phyloP scores from a whole-genome alignment of 2,888 invertebrate species.

The Scaptodrosophila latifasciaeformis region DNA sequence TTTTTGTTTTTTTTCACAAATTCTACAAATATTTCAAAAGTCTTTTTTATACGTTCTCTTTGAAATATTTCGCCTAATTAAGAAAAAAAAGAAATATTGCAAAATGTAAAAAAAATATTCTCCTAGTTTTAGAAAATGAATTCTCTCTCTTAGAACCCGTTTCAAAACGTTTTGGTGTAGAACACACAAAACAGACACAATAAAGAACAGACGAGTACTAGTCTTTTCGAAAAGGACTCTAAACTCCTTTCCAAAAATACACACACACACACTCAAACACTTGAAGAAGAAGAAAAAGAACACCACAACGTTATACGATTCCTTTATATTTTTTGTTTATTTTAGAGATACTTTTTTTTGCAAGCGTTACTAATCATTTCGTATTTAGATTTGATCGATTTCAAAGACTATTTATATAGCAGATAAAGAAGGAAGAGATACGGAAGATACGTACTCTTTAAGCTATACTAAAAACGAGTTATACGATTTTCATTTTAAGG shows the following conservation, averaged over 20 bases:
- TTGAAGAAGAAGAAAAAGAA: conserved; percentile 4
- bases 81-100: conserved; percentile 11
- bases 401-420: conserved; percentile 35
- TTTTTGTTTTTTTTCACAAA: no score
- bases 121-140: conserved; percentile 37
- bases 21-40: no score
- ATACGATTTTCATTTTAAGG: conserved; percentile 40
- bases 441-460: neutral
- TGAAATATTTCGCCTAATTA: no score
- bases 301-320: conserved; percentile 61
- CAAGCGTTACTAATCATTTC: conserved; percentile 19
- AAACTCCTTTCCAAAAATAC: conserved; percentile 63
- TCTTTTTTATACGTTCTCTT: no score
- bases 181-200: conserved; percentile 16
- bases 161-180: conserved; percentile 41
- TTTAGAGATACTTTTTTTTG: conserved; percentile 8
- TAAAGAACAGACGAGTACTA: conserved; percentile 48
- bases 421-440: neutral
- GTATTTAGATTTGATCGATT: conserved; percentile 36
- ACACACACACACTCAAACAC: conserved; percentile 44
- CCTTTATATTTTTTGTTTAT: conserved; percentile 57
- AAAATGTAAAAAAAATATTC: conserved; percentile 21
- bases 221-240: conserved; percentile 75
- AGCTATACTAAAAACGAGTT: conserved; percentile 12
- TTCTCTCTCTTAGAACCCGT: conserved; percentile 12